A percentile compares a stretch with the other conserved stretches of the same genome.
Evolutionary conservation across 2,888 invertebrate genomes (phyloP).

Genomic region (Chalcis sispes): DNA sequence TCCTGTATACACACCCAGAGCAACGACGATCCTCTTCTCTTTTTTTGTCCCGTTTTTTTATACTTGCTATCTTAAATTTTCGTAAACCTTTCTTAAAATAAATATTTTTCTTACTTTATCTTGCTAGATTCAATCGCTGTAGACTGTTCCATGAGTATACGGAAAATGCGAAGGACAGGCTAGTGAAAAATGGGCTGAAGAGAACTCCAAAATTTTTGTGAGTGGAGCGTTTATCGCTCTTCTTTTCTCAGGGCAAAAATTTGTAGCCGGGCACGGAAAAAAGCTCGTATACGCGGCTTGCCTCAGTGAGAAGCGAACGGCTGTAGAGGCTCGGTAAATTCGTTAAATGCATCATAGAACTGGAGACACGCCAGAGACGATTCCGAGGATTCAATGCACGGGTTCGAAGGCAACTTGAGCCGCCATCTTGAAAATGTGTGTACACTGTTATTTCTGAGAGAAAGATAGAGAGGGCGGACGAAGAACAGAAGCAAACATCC

Average conservation of each 20-base stretch:
- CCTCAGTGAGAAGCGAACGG: slow-evolving; percentile 36
- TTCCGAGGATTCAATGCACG: slow-evolving; percentile 2
- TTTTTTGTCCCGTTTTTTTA: background rate
- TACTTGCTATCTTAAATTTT: background rate
- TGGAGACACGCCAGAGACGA: background rate
- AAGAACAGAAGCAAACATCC: no score
- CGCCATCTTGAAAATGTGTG: slow-evolving; percentile 42
- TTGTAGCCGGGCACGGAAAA: slow-evolving; percentile 44
- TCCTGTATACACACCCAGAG: background rate
- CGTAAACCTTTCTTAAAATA: background rate
- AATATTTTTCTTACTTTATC: background rate
- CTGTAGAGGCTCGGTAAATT: slow-evolving; percentile 23
- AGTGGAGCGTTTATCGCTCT: no score
- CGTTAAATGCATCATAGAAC: slow-evolving; percentile 20
- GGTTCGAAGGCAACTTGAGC: slow-evolving; percentile 25
- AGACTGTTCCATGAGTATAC: background rate
- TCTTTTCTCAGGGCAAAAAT: slow-evolving; percentile 18
- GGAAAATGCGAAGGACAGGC: background rate
- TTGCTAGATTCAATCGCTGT: background rate
- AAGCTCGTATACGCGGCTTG: slow-evolving; percentile 40
- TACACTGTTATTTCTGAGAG: no score
- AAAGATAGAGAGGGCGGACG: no score
- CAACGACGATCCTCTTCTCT: background rate
- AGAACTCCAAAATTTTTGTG: background rate
- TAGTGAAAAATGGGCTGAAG: background rate